These are phyloP conservation scores for Scartelaos histophorus DNA, from an alignment of 2,113 vertebrate genomes.

Conservation along the genomic window DNA sequence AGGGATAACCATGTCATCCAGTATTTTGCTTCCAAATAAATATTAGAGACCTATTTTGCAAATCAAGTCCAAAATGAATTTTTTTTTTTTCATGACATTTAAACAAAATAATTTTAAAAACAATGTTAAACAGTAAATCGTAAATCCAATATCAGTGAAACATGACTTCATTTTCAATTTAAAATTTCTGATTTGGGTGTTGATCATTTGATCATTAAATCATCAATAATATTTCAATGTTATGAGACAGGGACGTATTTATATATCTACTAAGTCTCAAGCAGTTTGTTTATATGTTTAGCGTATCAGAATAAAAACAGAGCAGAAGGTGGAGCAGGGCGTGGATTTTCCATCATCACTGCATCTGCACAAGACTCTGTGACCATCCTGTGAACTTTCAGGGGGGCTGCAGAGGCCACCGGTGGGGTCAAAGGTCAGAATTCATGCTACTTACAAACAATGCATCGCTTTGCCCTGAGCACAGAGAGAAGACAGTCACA, in stretches of 20 bases:
- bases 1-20: no score
- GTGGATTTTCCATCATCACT: constrained; percentile 71
- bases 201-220: no score
- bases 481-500: constrained; percentile 67
- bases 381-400: constrained; percentile 92
- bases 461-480: constrained; percentile 82
- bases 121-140: neutral
- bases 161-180: neutral
- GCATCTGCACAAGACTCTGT: constrained; percentile 80
- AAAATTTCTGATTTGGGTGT: no score
- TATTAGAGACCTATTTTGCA: neutral
- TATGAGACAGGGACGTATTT: neutral
- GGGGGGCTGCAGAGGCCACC: constrained; percentile 85
- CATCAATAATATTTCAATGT: constrained; percentile 6
- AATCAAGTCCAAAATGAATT: neutral
- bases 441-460: constrained; percentile 90
- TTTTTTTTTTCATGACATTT: neutral
- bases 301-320: constrained; percentile 33
- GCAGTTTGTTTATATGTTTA: constrained; percentile 49
- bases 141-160: neutral
- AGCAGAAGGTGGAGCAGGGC: constrained; percentile 31
- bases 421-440: constrained; percentile 86
- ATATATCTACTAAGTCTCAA: constrained; percentile 1
- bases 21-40: no score
- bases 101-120: neutral